Base-by-base conservation (phyloP, 2,113 vertebrate species). In the Zosterops pallidus region DNA sequence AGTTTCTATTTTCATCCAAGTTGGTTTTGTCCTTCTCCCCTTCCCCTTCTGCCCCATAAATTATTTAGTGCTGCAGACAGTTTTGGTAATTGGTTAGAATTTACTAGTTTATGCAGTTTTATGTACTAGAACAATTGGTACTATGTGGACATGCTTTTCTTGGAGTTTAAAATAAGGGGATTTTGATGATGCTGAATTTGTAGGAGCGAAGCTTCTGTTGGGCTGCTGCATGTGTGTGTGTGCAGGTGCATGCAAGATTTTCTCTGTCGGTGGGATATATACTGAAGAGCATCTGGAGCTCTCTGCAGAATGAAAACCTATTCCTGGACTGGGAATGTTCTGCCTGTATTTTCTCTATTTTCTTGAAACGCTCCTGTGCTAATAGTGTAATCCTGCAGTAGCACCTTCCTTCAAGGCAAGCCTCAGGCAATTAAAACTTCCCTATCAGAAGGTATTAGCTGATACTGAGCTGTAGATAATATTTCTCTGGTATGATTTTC, bases 61-160 rank as follows among this genome's bases (percentile, higher is more conserved):
- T 41, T 41, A 56, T 21, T 64, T 12, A 16, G n/a, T 57, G 25
- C 53, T 71, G 56, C 50, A n/a, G 69, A 29, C 1, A 0, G 16
- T 15, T 56, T 39, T 46, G 29, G 14, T 23, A 21, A 5, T 12
- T 14, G 22, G 21, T 14, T 47, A 9, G 2, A 42, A 55, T 46
- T 46, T 46, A 46, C 44, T 46, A 46, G 44, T 46, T 46, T 46
- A 46, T 13, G 21, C 12, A 7, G 33, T 83, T 55, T 35, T 13
- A 26, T 56, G 71, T 49, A 28, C 26, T 29, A 52, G 12, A 64
- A 56, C 18, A 9, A 35, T 57, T 1, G 7, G 28, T 42, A 8
- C 29, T 9, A 1, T 1, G 9, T 7, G 35, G 62, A n/a, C 1
- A 1, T 22, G 46, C 11, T 75, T 63, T 41, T 24, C 33, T 12